phyloP scores from a whole-genome alignment of 1,140 invertebrate genomes.

The Bombus confusus region DNA sequence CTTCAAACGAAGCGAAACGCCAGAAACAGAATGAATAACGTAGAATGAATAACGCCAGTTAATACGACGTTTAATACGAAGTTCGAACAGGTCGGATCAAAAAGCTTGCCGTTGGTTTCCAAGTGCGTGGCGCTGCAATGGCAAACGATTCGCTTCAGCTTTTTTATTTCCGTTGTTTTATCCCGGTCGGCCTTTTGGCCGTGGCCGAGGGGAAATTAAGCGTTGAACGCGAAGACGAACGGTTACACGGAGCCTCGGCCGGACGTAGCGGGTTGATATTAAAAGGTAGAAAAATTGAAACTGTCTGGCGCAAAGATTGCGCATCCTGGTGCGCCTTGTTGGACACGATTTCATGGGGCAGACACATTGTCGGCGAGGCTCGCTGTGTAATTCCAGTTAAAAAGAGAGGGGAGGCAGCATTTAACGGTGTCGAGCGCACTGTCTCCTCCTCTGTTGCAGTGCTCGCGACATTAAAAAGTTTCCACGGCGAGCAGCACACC shows the following conservation, averaged over 20 bases:
- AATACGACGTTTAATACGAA: no score
- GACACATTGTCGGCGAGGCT: neutral
- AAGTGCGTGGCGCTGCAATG: no score
- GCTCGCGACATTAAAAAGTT: slow-evolving; percentile 35
- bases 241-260: neutral
- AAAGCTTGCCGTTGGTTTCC: no score
- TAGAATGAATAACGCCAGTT: no score
- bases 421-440: slow-evolving; percentile 30
- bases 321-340: no score
- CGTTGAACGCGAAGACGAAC: neutral
- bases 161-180: no score
- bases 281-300: slow-evolving; percentile 17
- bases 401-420: neutral
- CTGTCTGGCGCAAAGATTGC: neutral
- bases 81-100: no score
- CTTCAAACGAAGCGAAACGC: no score
- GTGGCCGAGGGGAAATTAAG: slow-evolving; percentile 3
- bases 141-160: no score
- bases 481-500: neutral
- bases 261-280: neutral
- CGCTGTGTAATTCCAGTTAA: neutral
- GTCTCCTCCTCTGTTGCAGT: neutral
- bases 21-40: no score
- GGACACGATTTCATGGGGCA: neutral
- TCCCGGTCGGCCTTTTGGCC: neutral